Percentiles rank a stretch among this genome's conserved stretches.
These are phyloP conservation scores for Lutraria rhynchaena DNA, from an alignment of 1,140 invertebrate genomes.

Conservation along the genomic window DNA sequence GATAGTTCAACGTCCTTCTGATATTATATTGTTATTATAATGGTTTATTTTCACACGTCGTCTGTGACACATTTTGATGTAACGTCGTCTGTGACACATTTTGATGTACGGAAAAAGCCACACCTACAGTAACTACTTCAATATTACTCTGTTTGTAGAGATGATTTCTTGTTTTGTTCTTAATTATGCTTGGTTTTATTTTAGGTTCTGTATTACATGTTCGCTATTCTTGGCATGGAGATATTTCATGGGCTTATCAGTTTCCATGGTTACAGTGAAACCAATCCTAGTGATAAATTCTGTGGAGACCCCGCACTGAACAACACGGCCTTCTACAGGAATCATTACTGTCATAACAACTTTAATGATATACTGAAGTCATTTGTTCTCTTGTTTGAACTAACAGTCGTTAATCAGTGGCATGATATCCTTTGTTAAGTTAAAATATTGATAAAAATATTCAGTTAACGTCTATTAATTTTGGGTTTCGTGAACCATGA, in stretches of 20 bases:
- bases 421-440: conserved; percentile 85
- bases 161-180: no score
- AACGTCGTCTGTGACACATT: no score
- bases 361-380: conserved; percentile 83
- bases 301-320: conserved; percentile 83
- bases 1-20: no score
- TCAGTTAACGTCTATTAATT: no score
- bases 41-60: no score
- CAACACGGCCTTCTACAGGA: conserved; percentile 80
- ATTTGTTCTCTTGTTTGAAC: conserved; percentile 83
- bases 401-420: conserved; percentile 85
- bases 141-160: no score
- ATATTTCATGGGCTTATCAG: conserved; percentile 81
- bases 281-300: conserved; percentile 63
- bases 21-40: no score
- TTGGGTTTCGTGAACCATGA: no score
- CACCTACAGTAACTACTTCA: no score
- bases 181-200: conserved; percentile 20
- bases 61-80: no score
- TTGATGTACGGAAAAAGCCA: no score
- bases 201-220: conserved; percentile 84
- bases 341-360: conserved; percentile 84
- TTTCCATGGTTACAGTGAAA: conserved; percentile 75
- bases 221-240: conserved; percentile 85
- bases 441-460: no score